Base-by-base conservation (phyloP, 2,113 vertebrate species). In the Pagrus major region DNA sequence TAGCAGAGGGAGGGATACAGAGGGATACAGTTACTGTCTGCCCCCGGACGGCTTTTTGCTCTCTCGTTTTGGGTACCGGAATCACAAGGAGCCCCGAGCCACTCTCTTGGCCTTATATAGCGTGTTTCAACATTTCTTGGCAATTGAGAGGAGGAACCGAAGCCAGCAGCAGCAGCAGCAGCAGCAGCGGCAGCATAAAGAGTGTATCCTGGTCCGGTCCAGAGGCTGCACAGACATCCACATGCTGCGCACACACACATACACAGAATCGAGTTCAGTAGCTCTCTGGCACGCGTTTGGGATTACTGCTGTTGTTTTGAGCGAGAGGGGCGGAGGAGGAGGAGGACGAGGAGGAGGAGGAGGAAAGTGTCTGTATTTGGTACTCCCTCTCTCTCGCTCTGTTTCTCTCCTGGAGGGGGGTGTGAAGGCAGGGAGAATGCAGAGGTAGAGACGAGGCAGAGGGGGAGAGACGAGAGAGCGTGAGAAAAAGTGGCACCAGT, bases 71-170 rank as follows among this genome's bases (percentile, higher is more conserved):
- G 83, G 88, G 90, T 85, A 88, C 88, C 86, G 80, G 83, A 88
- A 84, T 91, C 85, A 55, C 58, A 86, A 87, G 72, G 76, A 85
- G 84, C 88, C 83, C 76, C 79, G 23, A 89, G 85, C 89, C 89
- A 78, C 83, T 88, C 70, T 90, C 81, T 89, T 91, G 91, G 89
- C 92, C 92, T 92, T 94, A 93, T 93, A 94, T 93, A 94, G 93
- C 33, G 31, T 64, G 85, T 88, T 91, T 90, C 51, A 49, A 88
- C 59, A 84, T 56, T 91, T 92, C 83, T 89, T 91, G 90, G 90
- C 92, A 88, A 68, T 74, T 61, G 77, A 68, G 63, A 9, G 76
- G 61, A 78, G 69, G 82, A 88, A 70, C 25, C 37, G 1, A 27
- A 89, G 90, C 81, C 85, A 89, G 87, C 66, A 54, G n/a, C n/a